Base-by-base conservation (phyloP, 2,797 vertebrate genomes). In the Chelidonichthys spinosus region DNA sequence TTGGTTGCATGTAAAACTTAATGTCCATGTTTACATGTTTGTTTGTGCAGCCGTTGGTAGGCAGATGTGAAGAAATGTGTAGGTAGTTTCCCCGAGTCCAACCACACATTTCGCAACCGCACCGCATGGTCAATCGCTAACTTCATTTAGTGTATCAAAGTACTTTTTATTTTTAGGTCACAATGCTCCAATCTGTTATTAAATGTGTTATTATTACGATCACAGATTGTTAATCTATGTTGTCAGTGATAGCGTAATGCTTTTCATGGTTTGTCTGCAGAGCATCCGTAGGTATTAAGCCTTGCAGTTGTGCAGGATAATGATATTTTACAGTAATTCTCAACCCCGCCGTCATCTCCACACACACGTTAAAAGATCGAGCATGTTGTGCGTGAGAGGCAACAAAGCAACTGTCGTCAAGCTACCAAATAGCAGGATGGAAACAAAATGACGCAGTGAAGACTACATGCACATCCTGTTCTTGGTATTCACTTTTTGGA, bases 401-500 rank as follows among this genome's bases (percentile, higher is more conserved):
- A 87, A 86, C 87, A 88, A 87, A 90, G 83, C 76, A 65, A 40
- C 68, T 32, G 82, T 85, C 90, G 89, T 90, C 75, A 81, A 50
- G 79, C 76, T 60, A 87, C 79, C 63, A 59, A 85, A 76, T 68
- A 70, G 76, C 72, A 86, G 69, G 86, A 84, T 90, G 89, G 88
- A 90, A 91, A 91, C 58, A 14, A 46, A 68, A 83, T 91, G 88
- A 88, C 87, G 87, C 82, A 85, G 60, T 85, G 44, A 72, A 54
- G 77, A 69, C 75, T 72, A 74, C 71, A 59, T 63, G 67, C 69
- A 77, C 87, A 85, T 94, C 93, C 91, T 92, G 90, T 95, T 95
- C 94, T 94, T 67, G 72, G 93, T 93, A 94, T 92, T 94, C 74
- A 84, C 72, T 86, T 92, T 90, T 91, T 74, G 74, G 75, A 86